A percentile compares a stretch with the other conserved stretches of the same genome.
These are phyloP conservation scores for Drosophila melanosoma DNA, from an alignment of 2,888 invertebrate species.

Conservation along the genomic window DNA sequence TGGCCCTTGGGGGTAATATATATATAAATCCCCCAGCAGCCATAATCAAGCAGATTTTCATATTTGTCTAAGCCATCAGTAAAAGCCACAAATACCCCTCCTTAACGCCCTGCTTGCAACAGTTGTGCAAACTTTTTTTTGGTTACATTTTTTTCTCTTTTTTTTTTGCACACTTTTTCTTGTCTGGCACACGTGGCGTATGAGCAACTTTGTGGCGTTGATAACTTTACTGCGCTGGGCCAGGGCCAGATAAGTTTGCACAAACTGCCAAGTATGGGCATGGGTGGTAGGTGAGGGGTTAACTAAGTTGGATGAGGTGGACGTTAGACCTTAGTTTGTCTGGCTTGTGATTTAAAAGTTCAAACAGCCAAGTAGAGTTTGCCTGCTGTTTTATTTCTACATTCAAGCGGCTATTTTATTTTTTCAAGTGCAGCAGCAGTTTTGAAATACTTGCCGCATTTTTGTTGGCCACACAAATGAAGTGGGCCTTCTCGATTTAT, in stretches of 20 bases:
- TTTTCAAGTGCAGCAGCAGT: neutral
- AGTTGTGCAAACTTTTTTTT: constrained; percentile 12
- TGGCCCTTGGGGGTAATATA: neutral
- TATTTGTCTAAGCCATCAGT: constrained; percentile 62
- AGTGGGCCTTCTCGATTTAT: constrained; percentile 33
- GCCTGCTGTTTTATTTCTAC: no score
- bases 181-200: constrained; percentile 47
- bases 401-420: neutral
- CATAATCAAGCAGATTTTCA: constrained; percentile 71
- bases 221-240: constrained; percentile 39
- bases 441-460: constrained; percentile 6
- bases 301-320: neutral
- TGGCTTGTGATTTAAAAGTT: neutral
- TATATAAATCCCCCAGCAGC: constrained; percentile 44
- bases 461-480: constrained; percentile 38
- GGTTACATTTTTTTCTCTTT: neutral
- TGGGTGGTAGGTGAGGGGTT: neutral
- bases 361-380: neutral
- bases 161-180: neutral
- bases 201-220: constrained; percentile 54
- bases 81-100: neutral
- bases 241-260: constrained; percentile 28
- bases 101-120: neutral
- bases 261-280: constrained; percentile 11
- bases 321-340: neutral